phyloP scores from a whole-genome alignment of 2,797 vertebrate genomes.

The Danionella dracula region DNA sequence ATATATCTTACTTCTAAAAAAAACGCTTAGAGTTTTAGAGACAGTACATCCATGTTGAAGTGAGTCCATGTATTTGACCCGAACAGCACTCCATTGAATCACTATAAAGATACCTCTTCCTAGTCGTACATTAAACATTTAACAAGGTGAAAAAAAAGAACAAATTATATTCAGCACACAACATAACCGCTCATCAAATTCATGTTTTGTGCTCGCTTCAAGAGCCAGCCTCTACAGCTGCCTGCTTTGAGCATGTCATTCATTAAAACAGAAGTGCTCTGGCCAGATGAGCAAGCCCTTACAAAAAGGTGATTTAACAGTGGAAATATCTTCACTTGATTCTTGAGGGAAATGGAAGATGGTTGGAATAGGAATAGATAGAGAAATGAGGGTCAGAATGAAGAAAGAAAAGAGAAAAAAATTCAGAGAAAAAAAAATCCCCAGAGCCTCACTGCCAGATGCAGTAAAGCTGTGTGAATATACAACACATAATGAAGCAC shows the following conservation, averaged over 20 bases:
- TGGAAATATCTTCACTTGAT: constrained; percentile 18
- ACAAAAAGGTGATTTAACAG: constrained; percentile 24
- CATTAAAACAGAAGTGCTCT: constrained; percentile 23
- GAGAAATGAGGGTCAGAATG: background rate
- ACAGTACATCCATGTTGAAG: too few relatives aligned
- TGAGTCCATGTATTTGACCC: background rate
- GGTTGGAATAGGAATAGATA: background rate
- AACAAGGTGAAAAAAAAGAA: background rate
- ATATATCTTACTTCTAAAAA: too few relatives aligned
- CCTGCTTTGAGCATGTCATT: constrained; percentile 10
- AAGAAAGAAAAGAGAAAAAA: too few relatives aligned
- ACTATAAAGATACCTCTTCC: background rate
- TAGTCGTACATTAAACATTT: constrained; percentile 4
- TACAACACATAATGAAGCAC: constrained; percentile 10
- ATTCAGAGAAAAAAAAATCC: too few relatives aligned
- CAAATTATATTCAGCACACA: constrained; percentile 8
- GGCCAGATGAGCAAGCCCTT: background rate
- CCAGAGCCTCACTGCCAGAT: background rate
- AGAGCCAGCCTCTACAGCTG: constrained; percentile 4
- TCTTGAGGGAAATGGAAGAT: background rate
- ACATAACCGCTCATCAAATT: constrained; percentile 27
- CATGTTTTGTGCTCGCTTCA: constrained; percentile 15
- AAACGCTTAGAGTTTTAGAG: too few relatives aligned
- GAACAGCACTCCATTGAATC: background rate
- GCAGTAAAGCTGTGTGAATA: constrained; percentile 5